Conservation (phyloP, 2,797 vertebrate species). For the Diplodus puntazzo region DNA sequence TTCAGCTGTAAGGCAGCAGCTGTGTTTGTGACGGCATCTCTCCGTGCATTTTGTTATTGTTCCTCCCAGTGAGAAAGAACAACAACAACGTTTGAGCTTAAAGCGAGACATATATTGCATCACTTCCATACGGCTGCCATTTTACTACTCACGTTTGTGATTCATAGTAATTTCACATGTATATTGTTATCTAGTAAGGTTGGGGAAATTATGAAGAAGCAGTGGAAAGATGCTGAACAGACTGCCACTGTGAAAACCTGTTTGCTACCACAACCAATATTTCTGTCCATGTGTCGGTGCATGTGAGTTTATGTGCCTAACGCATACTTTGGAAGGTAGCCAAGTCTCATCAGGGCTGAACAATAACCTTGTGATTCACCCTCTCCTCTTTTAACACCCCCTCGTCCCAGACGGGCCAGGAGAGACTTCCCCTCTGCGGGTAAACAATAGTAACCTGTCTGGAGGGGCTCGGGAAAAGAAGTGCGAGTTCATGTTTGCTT, state of each 20-base stretch:
- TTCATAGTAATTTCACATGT: background rate
- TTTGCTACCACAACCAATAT: conserved; percentile 18
- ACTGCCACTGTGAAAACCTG: conserved; percentile 34
- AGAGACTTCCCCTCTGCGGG: conserved; percentile 64
- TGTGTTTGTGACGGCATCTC: conserved; percentile 68
- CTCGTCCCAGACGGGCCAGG: conserved; percentile 14
- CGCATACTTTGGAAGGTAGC: conserved; percentile 53
- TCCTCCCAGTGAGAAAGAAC: conserved; percentile 36
- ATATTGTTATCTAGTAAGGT: conserved; percentile 29
- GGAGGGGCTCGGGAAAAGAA: conserved; percentile 45
- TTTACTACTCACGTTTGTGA: conserved; percentile 40
- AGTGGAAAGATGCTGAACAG: conserved; percentile 28
- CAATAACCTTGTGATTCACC: conserved; percentile 73
- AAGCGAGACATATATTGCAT: conserved; percentile 49
- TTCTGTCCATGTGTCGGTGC: conserved; percentile 6
- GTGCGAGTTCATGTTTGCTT: conserved; percentile 75
- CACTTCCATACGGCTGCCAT: conserved; percentile 27
- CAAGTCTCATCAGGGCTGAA: conserved; percentile 67
- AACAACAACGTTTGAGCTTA: conserved; percentile 35
- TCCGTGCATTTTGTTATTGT: conserved; percentile 65
- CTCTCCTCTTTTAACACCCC: conserved; percentile 61
- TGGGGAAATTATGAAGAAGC: conserved; percentile 29
- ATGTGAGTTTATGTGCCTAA: conserved; percentile 13
- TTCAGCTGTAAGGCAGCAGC: conserved; percentile 59
- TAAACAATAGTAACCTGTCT: conserved; percentile 65